Evolutionary conservation across 1,140 invertebrate species (phyloP).

Genomic region (Atta cephalotes): DNA sequence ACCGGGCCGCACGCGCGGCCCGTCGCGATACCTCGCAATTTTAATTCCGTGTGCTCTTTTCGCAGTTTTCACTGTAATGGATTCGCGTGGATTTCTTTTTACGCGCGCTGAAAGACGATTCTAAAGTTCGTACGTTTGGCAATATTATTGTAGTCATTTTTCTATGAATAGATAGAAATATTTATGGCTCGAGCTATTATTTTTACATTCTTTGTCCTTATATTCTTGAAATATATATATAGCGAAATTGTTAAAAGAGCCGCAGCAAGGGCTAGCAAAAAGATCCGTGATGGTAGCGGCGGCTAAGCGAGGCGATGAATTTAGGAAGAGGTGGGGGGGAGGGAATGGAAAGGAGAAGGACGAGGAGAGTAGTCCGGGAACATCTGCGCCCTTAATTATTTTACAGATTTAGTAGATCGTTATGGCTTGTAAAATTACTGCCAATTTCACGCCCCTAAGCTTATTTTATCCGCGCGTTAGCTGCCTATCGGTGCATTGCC

Average conservation of each 20-base stretch:
- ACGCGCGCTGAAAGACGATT: not conserved
- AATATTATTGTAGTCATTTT: not conserved
- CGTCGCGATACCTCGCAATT: slow-evolving; percentile 36
- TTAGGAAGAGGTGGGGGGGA: slow-evolving; percentile 8
- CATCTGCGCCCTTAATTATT: slow-evolving; percentile 87
- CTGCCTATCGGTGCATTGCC: slow-evolving; percentile 79
- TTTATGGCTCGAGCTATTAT: not conserved
- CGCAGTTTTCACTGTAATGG: not conserved
- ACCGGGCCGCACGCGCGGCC: not conserved
- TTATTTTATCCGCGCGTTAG: slow-evolving; percentile 83
- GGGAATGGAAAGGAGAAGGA: not conserved
- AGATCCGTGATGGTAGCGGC: not conserved
- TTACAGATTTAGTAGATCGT: slow-evolving; percentile 87
- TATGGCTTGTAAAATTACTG: slow-evolving; percentile 87
- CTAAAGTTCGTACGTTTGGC: not conserved
- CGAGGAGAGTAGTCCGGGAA: slow-evolving; percentile 69
- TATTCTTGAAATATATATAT: not conserved
- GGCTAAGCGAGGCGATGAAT: slow-evolving; percentile 23
- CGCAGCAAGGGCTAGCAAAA: not conserved
- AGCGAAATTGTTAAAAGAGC: not conserved
- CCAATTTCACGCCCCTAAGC: slow-evolving; percentile 86
- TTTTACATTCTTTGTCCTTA: not conserved
- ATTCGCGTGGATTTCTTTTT: slow-evolving; percentile 15
- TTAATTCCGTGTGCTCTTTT: slow-evolving; percentile 10
- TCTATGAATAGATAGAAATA: not conserved